Conservation (phyloP, 2,888 invertebrate species). For the Athetis lepigone region DNA sequence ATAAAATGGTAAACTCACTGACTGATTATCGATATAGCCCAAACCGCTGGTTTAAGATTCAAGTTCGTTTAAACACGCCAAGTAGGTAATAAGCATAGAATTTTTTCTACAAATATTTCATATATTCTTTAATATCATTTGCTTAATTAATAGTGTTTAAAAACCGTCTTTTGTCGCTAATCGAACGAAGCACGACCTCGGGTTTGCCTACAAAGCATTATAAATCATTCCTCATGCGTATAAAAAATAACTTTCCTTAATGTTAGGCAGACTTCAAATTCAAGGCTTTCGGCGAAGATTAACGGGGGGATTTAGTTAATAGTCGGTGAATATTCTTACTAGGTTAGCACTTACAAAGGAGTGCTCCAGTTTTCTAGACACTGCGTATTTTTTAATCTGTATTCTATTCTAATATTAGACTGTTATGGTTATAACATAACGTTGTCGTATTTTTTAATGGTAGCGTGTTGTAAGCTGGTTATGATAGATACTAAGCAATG, state of each 20-base stretch:
- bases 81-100: too few species aligned
- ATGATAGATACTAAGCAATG: too few species aligned
- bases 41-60: too few species aligned
- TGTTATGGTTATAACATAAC: not conserved
- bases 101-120: too few species aligned
- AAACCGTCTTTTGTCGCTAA: too few species aligned
- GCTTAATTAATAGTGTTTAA: too few species aligned
- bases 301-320: not conserved
- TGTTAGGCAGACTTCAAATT: not conserved
- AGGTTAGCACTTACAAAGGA: not conserved
- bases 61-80: too few species aligned
- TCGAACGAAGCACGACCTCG: not conserved
- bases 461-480: too few species aligned
- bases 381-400: not conserved
- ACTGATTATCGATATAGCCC: too few species aligned
- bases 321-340: not conserved
- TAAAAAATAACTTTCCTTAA: conserved; percentile 7
- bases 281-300: not conserved
- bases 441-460: too few species aligned
- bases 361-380: not conserved
- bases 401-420: not conserved
- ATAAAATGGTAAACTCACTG: too few species aligned
- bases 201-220: not conserved
- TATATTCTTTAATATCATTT: too few species aligned
- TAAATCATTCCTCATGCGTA: conserved; percentile 8